These are phyloP conservation scores for Cenopis cana DNA, from an alignment of 2,888 invertebrate genomes.

Conservation along the genomic window DNA sequence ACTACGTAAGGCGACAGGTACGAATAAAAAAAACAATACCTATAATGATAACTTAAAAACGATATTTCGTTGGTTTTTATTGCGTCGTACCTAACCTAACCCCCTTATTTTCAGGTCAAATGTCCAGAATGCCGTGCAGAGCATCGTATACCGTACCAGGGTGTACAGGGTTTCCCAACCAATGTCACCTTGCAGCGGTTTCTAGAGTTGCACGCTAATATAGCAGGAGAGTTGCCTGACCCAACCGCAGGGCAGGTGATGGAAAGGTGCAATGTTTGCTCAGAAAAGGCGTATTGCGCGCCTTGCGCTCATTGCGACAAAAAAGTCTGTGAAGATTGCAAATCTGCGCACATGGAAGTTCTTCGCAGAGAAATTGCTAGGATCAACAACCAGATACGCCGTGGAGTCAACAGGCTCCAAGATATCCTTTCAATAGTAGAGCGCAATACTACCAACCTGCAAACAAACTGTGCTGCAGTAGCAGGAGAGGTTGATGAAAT, in stretches of 20 bases:
- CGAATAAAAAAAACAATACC: conserved; percentile 42
- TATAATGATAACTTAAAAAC: not conserved
- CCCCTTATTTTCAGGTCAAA: conserved; percentile 91
- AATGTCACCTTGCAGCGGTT: conserved; percentile 98
- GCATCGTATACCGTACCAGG: conserved; percentile 98
- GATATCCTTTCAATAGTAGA: conserved; percentile 94
- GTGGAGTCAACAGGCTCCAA: conserved; percentile 95
- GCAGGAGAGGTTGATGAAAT: conserved; percentile 98
- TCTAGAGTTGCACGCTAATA: conserved; percentile 96
- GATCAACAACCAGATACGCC: conserved; percentile 94
- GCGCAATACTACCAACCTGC: conserved; percentile 94
- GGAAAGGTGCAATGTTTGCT: conserved; percentile 97
- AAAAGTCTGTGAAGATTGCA: conserved; percentile 98
- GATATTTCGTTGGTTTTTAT: not conserved
- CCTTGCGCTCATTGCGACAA: conserved; percentile 98
- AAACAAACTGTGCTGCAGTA: conserved; percentile 95
- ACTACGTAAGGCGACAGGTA: conserved; percentile 97
- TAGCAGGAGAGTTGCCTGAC: conserved; percentile 95
- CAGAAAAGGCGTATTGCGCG: conserved; percentile 95
- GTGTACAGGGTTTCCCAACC: conserved; percentile 97
- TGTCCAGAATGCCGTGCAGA: conserved; percentile 99
- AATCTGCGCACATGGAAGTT: conserved; percentile 98
- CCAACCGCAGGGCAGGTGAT: conserved; percentile 96
- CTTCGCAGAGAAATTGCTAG: conserved; percentile 95
- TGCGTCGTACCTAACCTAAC: not conserved